Conservation (phyloP, 2,797 vertebrate species). For the Centropyge bicolor region DNA sequence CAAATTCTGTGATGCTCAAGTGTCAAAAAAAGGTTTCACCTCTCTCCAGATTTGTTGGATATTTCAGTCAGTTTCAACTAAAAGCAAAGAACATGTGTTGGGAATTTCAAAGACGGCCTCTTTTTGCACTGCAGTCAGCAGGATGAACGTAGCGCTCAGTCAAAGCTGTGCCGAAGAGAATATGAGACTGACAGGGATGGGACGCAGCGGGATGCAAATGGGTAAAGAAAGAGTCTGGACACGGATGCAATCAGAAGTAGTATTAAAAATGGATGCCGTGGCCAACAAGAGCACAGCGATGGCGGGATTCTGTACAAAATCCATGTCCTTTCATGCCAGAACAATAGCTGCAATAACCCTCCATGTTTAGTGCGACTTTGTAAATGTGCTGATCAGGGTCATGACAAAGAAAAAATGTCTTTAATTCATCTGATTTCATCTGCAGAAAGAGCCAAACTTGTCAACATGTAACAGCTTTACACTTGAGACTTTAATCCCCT, state of each 20-base stretch:
- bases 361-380: too few species aligned
- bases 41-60: neutral
- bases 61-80: too few species aligned
- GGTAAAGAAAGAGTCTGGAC: neutral
- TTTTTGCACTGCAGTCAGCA: neutral
- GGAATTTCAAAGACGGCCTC: neutral
- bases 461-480: neutral
- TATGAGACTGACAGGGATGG: neutral
- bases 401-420: too few species aligned
- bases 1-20: too few species aligned
- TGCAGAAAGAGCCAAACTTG: neutral
- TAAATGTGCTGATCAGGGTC: too few species aligned
- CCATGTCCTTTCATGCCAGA: neutral
- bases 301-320: neutral
- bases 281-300: neutral
- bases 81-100: neutral
- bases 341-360: neutral
- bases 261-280: neutral
- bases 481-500: neutral
- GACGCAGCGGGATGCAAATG: neutral
- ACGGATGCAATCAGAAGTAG: neutral
- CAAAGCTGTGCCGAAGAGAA: slow-evolving; percentile 20
- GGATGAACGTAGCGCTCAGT: neutral
- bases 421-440: neutral
- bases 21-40: neutral